Base-by-base conservation (phyloP, 2,113 vertebrate genomes). In the Pyxicephalus adspersus region DNA sequence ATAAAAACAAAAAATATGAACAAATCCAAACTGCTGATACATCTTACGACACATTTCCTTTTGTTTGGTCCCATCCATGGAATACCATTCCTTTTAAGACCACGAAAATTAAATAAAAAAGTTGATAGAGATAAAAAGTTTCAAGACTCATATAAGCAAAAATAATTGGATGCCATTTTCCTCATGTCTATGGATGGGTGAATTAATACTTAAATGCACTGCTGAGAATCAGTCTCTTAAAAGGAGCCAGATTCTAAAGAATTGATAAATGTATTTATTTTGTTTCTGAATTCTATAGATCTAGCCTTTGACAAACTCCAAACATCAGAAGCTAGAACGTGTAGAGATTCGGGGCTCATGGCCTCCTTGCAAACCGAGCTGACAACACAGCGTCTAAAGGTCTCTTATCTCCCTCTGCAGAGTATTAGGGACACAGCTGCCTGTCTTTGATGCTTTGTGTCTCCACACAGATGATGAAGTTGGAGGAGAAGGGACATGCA, bases 361-460 rank as follows among this genome's bases (percentile, higher is more conserved):
- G 61, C 54, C 67, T 71, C 77, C 34, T 68, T 31, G 9, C 58
- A 64, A 28, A 28, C 66, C 23, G 57, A 26, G 81, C 31, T 77
- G 28, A 64, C 50, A 64, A 81, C 79, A 81, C 79, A 81, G 79
- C 61, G 83, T 64, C 80, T 86, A 67, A 84, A 79, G 34, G 83
- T 83, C 81, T 83, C 79, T 54, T 29, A 83, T 86, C 78, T 68
- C 50, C 51, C 83, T 87, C 80, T 60, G 0, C 26, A 83, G 66
- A 85, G 74, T 73, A 83, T 82, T 84, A 80, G 74, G 18, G 77
- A 26, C 80, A 67, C 77, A 88, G 86, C 86, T 90, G 87, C 84
- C 83, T 61, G 80, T 83, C 63, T 50, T 85, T 76, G 76, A 81
- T 84, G 66, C 64, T 86, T 77, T 28, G 1, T 63, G 38, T 77